A percentile compares a stretch with the other conserved stretches of the same genome.
phyloP scores from a whole-genome alignment of 1,140 invertebrate species.

The Steinernema feltiae region DNA sequence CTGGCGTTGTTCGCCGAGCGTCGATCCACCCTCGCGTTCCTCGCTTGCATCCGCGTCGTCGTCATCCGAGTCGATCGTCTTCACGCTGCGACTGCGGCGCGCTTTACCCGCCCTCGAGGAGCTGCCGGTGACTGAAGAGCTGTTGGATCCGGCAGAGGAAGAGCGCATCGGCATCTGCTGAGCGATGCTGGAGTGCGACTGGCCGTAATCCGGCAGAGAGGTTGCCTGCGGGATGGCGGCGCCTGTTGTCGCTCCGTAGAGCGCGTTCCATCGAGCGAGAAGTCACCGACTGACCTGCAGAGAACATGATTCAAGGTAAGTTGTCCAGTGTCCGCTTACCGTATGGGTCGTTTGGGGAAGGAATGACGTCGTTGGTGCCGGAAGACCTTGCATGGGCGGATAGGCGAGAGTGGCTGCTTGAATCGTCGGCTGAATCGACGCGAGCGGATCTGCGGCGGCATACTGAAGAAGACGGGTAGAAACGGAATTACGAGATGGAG shows the following conservation, averaged over 20 bases:
- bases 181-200: neutral
- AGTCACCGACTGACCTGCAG: no score
- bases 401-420: neutral
- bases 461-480: neutral
- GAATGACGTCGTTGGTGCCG: neutral
- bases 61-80: slow-evolving; percentile 30
- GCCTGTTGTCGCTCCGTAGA: neutral
- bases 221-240: neutral
- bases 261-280: neutral
- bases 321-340: neutral
- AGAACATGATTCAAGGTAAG: neutral
- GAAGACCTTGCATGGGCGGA: neutral
- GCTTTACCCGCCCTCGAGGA: neutral
- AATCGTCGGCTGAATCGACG: neutral
- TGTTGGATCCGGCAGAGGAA: neutral
- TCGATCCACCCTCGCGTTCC: slow-evolving; percentile 85
- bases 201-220: neutral
- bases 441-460: neutral
- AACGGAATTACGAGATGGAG: neutral
- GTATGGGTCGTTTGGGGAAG: neutral
- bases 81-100: neutral
- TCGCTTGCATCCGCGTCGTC: slow-evolving; percentile 38
- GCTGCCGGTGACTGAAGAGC: neutral
- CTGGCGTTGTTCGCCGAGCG: slow-evolving; percentile 95
- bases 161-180: neutral